Percentiles rank a stretch among this genome's conserved stretches.
These are phyloP conservation scores for Thalassarche chlororhynchos DNA, from an alignment of 2,113 vertebrate species.

Conservation along the genomic window DNA sequence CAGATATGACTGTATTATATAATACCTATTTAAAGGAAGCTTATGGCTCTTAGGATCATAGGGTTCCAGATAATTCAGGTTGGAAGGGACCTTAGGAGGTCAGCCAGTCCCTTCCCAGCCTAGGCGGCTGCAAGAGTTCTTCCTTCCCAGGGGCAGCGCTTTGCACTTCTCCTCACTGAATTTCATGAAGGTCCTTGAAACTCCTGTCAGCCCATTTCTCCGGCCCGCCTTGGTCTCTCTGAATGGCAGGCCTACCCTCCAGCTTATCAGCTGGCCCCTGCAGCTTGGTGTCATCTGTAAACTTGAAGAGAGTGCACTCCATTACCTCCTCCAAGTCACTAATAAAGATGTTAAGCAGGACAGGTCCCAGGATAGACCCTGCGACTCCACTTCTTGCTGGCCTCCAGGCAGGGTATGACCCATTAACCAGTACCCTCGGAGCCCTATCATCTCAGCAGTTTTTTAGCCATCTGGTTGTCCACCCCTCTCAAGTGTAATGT, in stretches of 20 bases:
- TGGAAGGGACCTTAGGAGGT: not conserved
- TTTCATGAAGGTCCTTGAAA: not conserved
- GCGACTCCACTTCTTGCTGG: not conserved
- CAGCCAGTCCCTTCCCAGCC: not conserved
- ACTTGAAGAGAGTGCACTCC: not conserved
- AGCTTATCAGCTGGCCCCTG: not conserved
- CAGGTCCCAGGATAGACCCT: not conserved
- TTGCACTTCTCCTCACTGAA: not conserved
- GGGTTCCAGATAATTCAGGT: not conserved
- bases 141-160: not conserved
- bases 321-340: not conserved
- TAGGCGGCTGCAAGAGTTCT: not conserved
- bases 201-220: not conserved
- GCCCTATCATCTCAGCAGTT: not conserved
- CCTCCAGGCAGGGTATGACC: not conserved
- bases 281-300: not conserved
- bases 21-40: not conserved
- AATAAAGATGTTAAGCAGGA: not conserved
- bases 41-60: not conserved
- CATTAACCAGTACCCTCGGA: not conserved
- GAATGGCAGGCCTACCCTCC: not conserved
- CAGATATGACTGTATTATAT: not conserved
- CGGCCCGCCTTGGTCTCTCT: not conserved
- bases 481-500: not conserved
- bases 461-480: not conserved